phyloP scores from a whole-genome alignment of 2,888 invertebrate genomes.

The Andrena marginata region DNA sequence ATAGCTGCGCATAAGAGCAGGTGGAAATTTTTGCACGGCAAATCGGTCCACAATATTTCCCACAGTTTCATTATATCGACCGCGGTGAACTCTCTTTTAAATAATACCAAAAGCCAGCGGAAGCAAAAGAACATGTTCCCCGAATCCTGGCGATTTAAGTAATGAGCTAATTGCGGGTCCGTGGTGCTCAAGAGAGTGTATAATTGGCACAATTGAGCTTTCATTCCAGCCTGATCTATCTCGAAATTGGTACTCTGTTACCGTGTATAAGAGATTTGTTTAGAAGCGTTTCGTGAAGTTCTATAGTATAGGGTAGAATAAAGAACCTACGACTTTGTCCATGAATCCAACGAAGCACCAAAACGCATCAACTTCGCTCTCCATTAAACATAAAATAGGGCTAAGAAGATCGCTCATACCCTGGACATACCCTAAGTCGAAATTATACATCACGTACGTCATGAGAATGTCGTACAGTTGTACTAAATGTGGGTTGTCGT shows the following conservation, averaged over 20 bases:
- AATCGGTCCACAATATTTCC: conserved; percentile 98
- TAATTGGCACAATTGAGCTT: conserved; percentile 94
- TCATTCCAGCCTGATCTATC: conserved; percentile 98
- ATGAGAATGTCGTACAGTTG: conserved; percentile 96
- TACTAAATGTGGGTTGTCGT: conserved; percentile 94
- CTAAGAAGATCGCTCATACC: conserved; percentile 99
- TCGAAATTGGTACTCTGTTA: conserved; percentile 96
- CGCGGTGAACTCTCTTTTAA: conserved; percentile 97
- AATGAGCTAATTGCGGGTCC: conserved; percentile 94
- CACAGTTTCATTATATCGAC: conserved; percentile 95
- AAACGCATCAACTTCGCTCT: conserved; percentile 98
- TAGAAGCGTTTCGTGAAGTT: not conserved
- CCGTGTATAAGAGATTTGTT: conserved; percentile 56
- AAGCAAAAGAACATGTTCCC: conserved; percentile 99
- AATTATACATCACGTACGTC: conserved; percentile 99
- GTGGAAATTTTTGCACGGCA: conserved; percentile 98
- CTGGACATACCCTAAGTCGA: conserved; percentile 97
- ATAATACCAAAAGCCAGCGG: conserved; percentile 98
- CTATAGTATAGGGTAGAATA: not conserved
- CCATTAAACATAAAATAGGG: conserved; percentile 94
- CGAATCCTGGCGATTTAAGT: conserved; percentile 94
- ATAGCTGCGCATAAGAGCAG: conserved; percentile 97
- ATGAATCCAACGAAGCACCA: conserved; percentile 99
- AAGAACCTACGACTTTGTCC: conserved; percentile 93
- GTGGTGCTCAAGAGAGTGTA: conserved; percentile 93